A percentile compares a stretch with the other conserved stretches of the same genome.
Conservation (phyloP, 2,113 vertebrate genomes). For the Hippocampus guttulatus region DNA sequence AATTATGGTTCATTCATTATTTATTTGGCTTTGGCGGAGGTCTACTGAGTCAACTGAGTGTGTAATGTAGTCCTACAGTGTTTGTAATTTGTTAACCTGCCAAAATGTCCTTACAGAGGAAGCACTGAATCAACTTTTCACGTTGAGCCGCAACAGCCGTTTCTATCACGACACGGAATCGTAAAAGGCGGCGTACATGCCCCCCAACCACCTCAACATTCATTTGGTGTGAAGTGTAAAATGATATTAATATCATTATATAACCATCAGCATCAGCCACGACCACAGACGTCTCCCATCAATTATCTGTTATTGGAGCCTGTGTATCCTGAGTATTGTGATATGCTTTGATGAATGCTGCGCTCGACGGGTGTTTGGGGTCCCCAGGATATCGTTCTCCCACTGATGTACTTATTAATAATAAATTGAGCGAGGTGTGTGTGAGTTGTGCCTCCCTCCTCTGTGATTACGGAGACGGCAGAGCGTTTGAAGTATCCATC, state of each 20-base stretch:
- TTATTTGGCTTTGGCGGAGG: not conserved
- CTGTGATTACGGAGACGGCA: slow-evolving; percentile 78
- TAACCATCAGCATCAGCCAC: slow-evolving; percentile 64
- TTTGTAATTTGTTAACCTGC: slow-evolving; percentile 64
- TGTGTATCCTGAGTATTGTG: slow-evolving; percentile 76
- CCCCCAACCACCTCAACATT: slow-evolving; percentile 45
- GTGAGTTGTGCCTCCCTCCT: slow-evolving; percentile 75
- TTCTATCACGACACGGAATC: slow-evolving; percentile 50
- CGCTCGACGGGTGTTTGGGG: slow-evolving; percentile 66
- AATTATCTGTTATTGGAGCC: slow-evolving; percentile 76
- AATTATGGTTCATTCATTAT: too few relatives aligned
- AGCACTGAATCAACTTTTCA: slow-evolving; percentile 52
- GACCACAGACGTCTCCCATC: slow-evolving; percentile 70
- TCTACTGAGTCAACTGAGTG: not conserved
- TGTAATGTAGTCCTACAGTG: slow-evolving; percentile 2
- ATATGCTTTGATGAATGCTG: slow-evolving; percentile 79
- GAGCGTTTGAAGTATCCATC: slow-evolving; percentile 76
- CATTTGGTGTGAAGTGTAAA: slow-evolving; percentile 57
- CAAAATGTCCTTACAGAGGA: slow-evolving; percentile 49
- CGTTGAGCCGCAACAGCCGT: slow-evolving; percentile 45
- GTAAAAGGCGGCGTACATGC: slow-evolving; percentile 53
- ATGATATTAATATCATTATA: slow-evolving; percentile 54
- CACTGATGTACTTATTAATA: slow-evolving; percentile 82
- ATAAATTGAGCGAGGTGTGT: slow-evolving; percentile 79
- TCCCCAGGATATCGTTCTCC: slow-evolving; percentile 75